phyloP scores from a whole-genome alignment of 2,113 vertebrate genomes.

The Athene cunicularia region DNA sequence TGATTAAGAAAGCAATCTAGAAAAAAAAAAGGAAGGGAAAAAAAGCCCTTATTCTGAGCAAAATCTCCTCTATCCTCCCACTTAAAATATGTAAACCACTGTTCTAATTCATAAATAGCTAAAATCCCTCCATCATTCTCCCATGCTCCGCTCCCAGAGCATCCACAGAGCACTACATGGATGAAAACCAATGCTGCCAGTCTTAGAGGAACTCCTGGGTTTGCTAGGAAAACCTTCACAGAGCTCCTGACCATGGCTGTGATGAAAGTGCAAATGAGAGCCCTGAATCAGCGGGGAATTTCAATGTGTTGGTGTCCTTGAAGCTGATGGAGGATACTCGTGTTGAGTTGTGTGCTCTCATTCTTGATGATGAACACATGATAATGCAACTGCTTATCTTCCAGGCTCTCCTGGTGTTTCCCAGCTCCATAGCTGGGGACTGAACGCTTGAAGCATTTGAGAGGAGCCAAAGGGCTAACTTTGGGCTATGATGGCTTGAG shows the following conservation, averaged over 20 bases:
- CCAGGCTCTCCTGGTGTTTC: conserved; percentile 5
- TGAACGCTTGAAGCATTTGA: not conserved
- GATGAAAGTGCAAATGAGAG: not conserved
- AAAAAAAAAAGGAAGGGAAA: not conserved
- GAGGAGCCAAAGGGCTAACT: not conserved
- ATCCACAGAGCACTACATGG: not conserved
- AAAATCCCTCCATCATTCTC: not conserved
- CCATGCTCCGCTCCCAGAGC: not conserved
- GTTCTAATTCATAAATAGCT: not conserved
- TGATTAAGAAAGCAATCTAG: not conserved
- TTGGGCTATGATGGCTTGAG: not conserved
- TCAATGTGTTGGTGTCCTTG: conserved; percentile 21
- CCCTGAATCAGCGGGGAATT: conserved; percentile 1
- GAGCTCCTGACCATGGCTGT: not conserved
- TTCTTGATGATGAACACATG: not conserved
- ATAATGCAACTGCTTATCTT: not conserved
- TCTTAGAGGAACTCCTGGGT: not conserved
- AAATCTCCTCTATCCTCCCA: not conserved
- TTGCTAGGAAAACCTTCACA: not conserved
- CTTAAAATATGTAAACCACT: not conserved
- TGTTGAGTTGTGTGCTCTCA: not conserved
- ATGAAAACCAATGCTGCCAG: not conserved
- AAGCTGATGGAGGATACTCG: not conserved
- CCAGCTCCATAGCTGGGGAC: not conserved
- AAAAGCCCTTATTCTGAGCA: not conserved